Base-by-base conservation (phyloP, 1,140 invertebrate genomes). In the Cylas formicarius region DNA sequence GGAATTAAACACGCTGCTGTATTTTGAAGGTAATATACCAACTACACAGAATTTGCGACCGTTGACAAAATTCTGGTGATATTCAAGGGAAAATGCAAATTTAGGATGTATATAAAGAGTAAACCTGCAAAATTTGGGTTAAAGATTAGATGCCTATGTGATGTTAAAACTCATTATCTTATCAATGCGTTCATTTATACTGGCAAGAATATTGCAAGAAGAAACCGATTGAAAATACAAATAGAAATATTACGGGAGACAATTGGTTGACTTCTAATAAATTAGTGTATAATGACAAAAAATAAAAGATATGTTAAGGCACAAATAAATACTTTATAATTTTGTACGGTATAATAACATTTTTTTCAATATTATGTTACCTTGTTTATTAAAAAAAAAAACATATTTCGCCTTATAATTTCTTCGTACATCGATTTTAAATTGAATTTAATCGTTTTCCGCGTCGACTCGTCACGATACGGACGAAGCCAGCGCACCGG, bases 61-160 rank as follows among this genome's bases (percentile, higher is more conserved):
- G 14, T 24, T 38, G 33, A 35, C 17, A 20, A 35, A 14, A 35
- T 35, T 17, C 22, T 38, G 2, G 35, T 38, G 9, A 38, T 21
- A 14, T 38, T 38, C 17, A 2, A 24, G 27, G 35, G 22, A 4
- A 38, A 16, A 11, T 22, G 18, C 18, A 14, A 10, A 8, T 38
- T 38, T 16, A 32, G 27, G 17, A 26, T 26, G 35, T 38, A 38
- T 10, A 38, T 38, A 8, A 21, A 21, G 16, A 38, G 27, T 11
- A 38, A 38, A 23, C 21, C 19, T 14, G 18, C 10, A 13, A 26
- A 38, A 13, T 38, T 24, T 23, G 19, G 35, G 4, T 17, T 35
- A 6, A 35, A 35, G 23, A 35, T 35, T 2, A 14, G 11, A 21
- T 16, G 11, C 23, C 16, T 16, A 6, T 13, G 11, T 10, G 18